These are phyloP conservation scores for Cenopis cana DNA, from an alignment of 2,888 invertebrate genomes.

Conservation along the genomic window DNA sequence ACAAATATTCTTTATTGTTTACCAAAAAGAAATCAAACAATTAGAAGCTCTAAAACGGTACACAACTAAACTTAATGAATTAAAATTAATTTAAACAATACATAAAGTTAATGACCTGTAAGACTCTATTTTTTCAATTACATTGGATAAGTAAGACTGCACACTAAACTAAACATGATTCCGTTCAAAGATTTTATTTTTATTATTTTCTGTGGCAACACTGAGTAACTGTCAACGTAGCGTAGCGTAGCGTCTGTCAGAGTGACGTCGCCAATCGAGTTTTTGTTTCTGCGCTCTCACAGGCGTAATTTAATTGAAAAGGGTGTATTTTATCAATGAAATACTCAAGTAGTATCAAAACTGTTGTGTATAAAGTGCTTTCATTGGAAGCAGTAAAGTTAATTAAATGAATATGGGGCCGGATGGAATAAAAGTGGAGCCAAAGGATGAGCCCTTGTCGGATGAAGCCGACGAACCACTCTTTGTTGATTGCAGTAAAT, in stretches of 20 bases:
- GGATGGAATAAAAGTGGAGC: not conserved
- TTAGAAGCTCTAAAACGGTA: no score
- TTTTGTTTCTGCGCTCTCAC: slow-evolving; percentile 2
- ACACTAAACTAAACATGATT: not conserved
- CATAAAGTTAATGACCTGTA: no score
- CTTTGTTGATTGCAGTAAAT: slow-evolving; percentile 11
- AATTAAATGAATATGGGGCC: slow-evolving; percentile 10
- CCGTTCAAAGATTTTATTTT: not conserved
- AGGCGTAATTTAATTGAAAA: slow-evolving; percentile 24
- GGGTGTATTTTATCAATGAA: not conserved
- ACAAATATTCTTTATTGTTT: no score
- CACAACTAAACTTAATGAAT: no score
- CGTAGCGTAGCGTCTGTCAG: slow-evolving; percentile 14
- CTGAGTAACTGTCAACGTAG: slow-evolving; percentile 27
- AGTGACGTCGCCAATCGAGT: not conserved
- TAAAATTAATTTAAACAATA: no score
- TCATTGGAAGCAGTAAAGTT: not conserved
- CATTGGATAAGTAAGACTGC: no score
- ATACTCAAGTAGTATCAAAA: not conserved
- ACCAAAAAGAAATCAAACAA: no score
- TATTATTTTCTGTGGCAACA: slow-evolving; percentile 24
- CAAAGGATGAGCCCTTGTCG: slow-evolving; percentile 11
- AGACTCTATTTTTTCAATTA: no score
- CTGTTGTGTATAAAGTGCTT: not conserved
- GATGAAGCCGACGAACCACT: not conserved